Base-by-base conservation (phyloP, 2,113 vertebrate species). In the Osmerus mordax region DNA sequence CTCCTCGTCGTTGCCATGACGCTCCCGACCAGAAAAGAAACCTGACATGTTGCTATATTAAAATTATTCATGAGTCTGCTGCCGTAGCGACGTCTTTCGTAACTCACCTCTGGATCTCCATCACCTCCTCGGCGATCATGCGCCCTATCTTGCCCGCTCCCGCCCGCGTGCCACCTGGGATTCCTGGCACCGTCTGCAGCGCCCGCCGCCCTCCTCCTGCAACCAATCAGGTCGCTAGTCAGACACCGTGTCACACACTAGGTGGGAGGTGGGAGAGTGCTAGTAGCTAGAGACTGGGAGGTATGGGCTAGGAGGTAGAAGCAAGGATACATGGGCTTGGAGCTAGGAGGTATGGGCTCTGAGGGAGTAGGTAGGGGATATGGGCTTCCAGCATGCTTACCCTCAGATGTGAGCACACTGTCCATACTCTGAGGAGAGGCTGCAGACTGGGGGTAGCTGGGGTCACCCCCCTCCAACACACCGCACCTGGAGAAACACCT, bases 111-210 rank as follows among this genome's bases (percentile, higher is more conserved):
- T 99, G 97, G 81, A 97, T 97, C 90, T 99, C 97, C 97, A 99
- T 98, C 86, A 99, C 96, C 86, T 99, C 97, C 83, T 99, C 97
- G 8, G 97, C 97, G 66, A 99, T 99, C 96, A 99, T 99, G 71
- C 97, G 95, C 19, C 97, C 97, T 60, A 99, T 98, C 92, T 99
- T 99, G 59, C 97, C 97, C 2, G 97, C 97, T 74, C 97, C 97
- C 0, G 97, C 95, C 85, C 96, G 92, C 0, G 97, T 99, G 72
- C 97, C 97, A 6, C 97, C 97, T 16, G 97, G 96, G 87, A 98
- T 97, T 70, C 97, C 97, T 2, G 97, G 97, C 54, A 99, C 96
- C 13, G 94, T 93, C 74, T 97, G 96, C 80, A 97, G 92, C 23
- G 92, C 91, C 73, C 95, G 93, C 86, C 96, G 95, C 3, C 95